phyloP scores from a whole-genome alignment of 2,113 vertebrate species.

The Oryzias melastigma region DNA sequence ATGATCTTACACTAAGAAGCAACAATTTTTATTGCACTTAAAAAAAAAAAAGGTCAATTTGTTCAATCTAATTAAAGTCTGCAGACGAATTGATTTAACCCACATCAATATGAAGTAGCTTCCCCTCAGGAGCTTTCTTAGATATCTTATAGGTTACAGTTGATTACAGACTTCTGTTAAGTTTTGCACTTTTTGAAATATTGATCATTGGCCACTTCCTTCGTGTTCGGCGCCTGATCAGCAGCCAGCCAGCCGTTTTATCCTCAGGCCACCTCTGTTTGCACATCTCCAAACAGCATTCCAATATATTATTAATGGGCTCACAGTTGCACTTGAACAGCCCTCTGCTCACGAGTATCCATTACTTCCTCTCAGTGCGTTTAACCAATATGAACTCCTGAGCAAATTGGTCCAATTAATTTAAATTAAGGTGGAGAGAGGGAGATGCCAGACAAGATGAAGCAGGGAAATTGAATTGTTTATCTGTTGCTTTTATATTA shows the following conservation, averaged over 20 bases:
- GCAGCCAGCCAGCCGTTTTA: conserved; percentile 55
- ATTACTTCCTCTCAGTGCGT: conserved; percentile 47
- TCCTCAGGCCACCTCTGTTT: conserved; percentile 53
- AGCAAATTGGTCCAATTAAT: conserved; percentile 70
- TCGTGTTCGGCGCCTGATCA: conserved; percentile 61
- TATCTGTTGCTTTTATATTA: conserved; percentile 9
- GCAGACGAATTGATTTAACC: conserved; percentile 11
- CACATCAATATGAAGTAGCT: conserved; percentile 7
- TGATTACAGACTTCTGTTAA: conserved; percentile 45
- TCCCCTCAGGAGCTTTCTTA: background rate
- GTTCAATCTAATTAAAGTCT: conserved; percentile 51
- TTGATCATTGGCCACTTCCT: conserved; percentile 64
- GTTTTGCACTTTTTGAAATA: conserved; percentile 64
- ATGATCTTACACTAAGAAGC: too few relatives aligned
- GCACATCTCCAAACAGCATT: conserved; percentile 52
- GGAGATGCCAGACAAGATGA: conserved; percentile 22
- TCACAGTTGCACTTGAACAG: conserved; percentile 47
- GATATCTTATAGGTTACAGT: conserved; percentile 23
- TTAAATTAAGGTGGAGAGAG: conserved; percentile 47
- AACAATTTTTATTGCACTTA: too few relatives aligned
- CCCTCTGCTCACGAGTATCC: conserved; percentile 52
- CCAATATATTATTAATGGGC: conserved; percentile 73
- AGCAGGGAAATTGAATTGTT: conserved; percentile 15
- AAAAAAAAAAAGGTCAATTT: conserved; percentile 30
- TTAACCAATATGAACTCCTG: conserved; percentile 54